phyloP scores from a whole-genome alignment of 2,888 invertebrate species.

The Hipparchia sbordonii region DNA sequence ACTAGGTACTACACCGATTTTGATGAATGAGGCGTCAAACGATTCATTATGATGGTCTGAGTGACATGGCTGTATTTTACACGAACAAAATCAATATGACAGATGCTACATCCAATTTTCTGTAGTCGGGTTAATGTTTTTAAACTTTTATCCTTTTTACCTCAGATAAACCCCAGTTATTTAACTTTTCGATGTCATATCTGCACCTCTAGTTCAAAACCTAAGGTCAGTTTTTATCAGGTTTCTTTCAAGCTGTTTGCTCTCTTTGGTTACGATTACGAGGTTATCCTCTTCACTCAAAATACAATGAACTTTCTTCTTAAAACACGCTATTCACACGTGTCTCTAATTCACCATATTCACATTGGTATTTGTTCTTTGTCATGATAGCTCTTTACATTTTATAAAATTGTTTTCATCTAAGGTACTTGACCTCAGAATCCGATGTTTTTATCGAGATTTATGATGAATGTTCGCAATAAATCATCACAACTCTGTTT shows the following conservation, averaged over 20 bases:
- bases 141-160: too few species aligned
- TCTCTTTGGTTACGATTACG: neutral
- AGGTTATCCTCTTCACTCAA: neutral
- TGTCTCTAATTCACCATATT: neutral
- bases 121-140: too few species aligned
- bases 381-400: neutral
- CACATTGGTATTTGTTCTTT: neutral
- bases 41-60: too few species aligned
- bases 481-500: slow-evolving; percentile 14
- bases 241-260: neutral
- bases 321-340: neutral
- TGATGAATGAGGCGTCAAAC: too few species aligned
- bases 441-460: slow-evolving; percentile 16
- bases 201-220: neutral
- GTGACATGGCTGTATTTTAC: too few species aligned
- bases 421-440: slow-evolving; percentile 13
- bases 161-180: too few species aligned
- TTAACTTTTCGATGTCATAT: neutral
- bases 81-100: too few species aligned
- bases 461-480: slow-evolving; percentile 12
- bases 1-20: too few species aligned
- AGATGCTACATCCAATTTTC: too few species aligned
- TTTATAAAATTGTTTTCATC: neutral
- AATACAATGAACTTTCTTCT: slow-evolving; percentile 3
- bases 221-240: neutral